phyloP scores from a whole-genome alignment of 2,888 invertebrate genomes.

The Ornithoptera priamus region DNA sequence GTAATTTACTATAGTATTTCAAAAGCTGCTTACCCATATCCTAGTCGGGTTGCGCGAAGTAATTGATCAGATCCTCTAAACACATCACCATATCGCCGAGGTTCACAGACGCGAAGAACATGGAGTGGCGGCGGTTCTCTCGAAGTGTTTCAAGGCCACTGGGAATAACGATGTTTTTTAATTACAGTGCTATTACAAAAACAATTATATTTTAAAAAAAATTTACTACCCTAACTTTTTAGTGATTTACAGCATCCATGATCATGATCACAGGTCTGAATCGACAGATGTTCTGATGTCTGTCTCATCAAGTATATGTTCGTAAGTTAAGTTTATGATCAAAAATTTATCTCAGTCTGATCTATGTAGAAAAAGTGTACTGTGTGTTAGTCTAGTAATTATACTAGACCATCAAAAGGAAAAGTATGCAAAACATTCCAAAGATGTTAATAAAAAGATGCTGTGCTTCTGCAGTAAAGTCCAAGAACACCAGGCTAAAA shows the following conservation, averaged over 20 bases:
- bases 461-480: too few relatives aligned
- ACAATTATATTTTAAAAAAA: too few relatives aligned
- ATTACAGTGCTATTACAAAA: not conserved
- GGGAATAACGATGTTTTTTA: slow-evolving; percentile 36
- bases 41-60: slow-evolving; percentile 98
- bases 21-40: slow-evolving; percentile 89
- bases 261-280: too few relatives aligned
- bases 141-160: slow-evolving; percentile 97
- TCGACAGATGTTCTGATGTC: too few relatives aligned
- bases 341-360: not conserved
- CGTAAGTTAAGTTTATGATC: not conserved
- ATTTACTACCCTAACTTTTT: too few relatives aligned
- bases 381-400: too few relatives aligned
- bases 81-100: slow-evolving; percentile 99
- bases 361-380: too few relatives aligned
- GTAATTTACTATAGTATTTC: not conserved
- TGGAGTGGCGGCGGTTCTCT: slow-evolving; percentile 89
- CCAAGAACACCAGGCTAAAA: too few relatives aligned
- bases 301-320: not conserved
- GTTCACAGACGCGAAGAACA: slow-evolving; percentile 95
- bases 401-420: too few relatives aligned
- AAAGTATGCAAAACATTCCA: too few relatives aligned
- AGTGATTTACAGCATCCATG: too few relatives aligned
- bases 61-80: slow-evolving; percentile 98
- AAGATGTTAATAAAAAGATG: too few relatives aligned